Evolutionary conservation across 2,888 invertebrate species (phyloP), one percentile per base, ranked within the genome.

Genomic region (Cryptocheilus praepositus): DNA sequence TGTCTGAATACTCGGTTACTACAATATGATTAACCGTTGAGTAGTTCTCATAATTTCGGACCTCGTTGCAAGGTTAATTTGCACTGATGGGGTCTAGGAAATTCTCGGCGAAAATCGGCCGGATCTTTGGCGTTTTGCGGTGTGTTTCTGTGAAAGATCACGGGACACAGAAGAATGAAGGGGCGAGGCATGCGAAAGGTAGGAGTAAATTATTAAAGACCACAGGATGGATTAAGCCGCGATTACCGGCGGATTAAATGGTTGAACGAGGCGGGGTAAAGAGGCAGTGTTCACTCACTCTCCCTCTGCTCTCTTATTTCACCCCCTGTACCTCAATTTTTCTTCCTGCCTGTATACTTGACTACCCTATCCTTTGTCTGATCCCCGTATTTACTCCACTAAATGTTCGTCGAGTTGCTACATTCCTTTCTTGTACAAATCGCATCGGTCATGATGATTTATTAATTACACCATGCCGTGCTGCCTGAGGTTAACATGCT

Each of bases 11-110:
- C 25, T 25, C 5, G 2, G 5, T 25, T 25, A 25, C 25, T 5
- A 36, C 11, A 36, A 36, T 36, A 36, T 11, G 36, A 8, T 36
- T 1, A 36, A 36, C 36, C 3, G 5, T 25, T 25, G 3, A 25
- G 5, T 2, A 36, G 4, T 5, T 36, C 13, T 25, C 49, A 44
- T 36, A 13, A 44, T 52, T 58, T 18, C 15, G 49, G 45, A 63
- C 60, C 8, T 64, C 28, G 15, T 22, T 55, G 19, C 51, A 67
- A 71, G 63, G 45, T 67, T 55, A 64, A 73, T 71, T 61, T 57
- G 21, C 25, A 36, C 25, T 71, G n/a, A 73, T 51, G 57, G 68
- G 62, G 73, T 73, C 49, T 11, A 8, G 15, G 45, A 43, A 36
- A 36, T 43, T 55, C 0, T 36, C 36, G 18, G 4, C 55, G 49